Evolutionary conservation across 2,797 vertebrate species (phyloP).

Genomic region (Pseudochaenichthys georgianus): DNA sequence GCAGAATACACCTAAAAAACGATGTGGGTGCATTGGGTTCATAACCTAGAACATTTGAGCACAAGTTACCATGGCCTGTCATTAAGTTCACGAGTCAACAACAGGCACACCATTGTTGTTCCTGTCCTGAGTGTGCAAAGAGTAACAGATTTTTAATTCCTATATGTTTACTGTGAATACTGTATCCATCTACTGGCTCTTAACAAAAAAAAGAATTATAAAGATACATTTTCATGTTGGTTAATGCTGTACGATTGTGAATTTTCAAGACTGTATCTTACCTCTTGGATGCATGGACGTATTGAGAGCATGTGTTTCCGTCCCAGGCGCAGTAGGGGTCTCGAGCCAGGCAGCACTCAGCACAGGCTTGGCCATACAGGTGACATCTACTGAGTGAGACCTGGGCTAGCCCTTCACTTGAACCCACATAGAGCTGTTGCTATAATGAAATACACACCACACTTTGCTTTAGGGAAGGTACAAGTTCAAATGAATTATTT

Average conservation of each 20-base stretch:
- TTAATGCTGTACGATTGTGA: background rate
- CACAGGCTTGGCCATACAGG: conserved; percentile 95
- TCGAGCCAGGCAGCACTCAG: conserved; percentile 97
- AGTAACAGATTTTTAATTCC: background rate
- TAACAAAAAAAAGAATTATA: background rate
- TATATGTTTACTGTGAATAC: background rate
- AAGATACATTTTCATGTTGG: background rate
- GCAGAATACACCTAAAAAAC: background rate
- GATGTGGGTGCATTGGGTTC: too few species aligned
- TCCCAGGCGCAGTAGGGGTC: conserved; percentile 99
- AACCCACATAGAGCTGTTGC: conserved; percentile 98
- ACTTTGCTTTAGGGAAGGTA: conserved; percentile 16
- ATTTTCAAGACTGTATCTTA: conserved; percentile 49
- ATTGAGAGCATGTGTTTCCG: conserved; percentile 93
- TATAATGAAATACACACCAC: conserved; percentile 77
- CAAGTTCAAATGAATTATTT: conserved; percentile 2
- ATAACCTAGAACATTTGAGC: background rate
- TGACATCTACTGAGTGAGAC: conserved; percentile 96
- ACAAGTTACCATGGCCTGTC: background rate
- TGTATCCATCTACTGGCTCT: background rate
- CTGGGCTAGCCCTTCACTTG: conserved; percentile 92
- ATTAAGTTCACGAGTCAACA: background rate
- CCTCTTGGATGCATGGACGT: conserved; percentile 95
- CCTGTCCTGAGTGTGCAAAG: background rate
- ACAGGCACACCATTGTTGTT: background rate